Evolutionary conservation across 2,888 invertebrate genomes (phyloP).

Genomic region (Mylabris sibirica): DNA sequence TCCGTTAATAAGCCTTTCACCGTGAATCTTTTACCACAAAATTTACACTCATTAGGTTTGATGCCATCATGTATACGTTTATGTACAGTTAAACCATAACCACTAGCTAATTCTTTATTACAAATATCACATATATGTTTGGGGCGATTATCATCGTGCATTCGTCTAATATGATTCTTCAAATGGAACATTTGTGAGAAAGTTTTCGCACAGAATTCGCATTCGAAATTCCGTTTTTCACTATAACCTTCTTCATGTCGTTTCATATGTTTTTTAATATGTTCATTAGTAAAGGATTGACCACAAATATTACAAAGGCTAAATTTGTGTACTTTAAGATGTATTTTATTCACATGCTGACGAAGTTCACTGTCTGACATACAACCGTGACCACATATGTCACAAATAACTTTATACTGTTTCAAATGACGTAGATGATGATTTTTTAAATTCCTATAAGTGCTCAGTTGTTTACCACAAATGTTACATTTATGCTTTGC

Average conservation of each 20-base stretch:
- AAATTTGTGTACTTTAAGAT: conserved; percentile 18
- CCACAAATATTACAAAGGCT: not conserved
- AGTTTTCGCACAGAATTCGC: not conserved
- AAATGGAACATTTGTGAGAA: not conserved
- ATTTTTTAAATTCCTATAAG: not conserved
- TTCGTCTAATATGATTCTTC: not conserved
- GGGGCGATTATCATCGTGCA: not conserved
- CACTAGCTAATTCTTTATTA: not conserved
- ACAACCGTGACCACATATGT: not conserved
- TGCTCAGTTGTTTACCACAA: not conserved
- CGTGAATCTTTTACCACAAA: conserved; percentile 21
- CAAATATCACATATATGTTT: not conserved
- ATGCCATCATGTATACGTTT: conserved; percentile 11
- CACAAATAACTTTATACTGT: not conserved
- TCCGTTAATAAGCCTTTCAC: not conserved
- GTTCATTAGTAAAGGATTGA: not conserved
- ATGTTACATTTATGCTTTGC: not conserved
- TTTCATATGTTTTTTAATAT: not conserved
- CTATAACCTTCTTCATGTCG: not conserved
- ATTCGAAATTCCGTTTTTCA: not conserved
- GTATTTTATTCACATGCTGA: not conserved
- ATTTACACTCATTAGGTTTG: conserved; percentile 11
- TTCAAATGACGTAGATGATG: not conserved
- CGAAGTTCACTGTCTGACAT: not conserved
- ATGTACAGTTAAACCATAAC: conserved; percentile 34